Evolutionary conservation across 2,888 invertebrate species (phyloP).

Genomic region (Helleia helle): DNA sequence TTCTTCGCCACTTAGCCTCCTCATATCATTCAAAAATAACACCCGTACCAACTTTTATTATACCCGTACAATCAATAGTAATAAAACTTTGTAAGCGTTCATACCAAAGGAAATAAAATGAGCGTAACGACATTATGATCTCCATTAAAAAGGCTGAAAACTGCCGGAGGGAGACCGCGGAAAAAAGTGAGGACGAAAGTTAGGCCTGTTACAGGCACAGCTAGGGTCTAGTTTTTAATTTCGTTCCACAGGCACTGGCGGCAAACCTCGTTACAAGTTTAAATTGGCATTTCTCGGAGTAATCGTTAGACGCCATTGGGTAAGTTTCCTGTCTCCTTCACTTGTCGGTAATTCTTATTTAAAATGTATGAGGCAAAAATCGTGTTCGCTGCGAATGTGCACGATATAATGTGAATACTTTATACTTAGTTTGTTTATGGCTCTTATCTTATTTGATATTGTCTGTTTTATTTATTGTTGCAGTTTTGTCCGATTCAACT

Average conservation of each 20-base stretch:
- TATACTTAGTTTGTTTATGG: too few species aligned
- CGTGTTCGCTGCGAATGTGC: conserved; percentile 10
- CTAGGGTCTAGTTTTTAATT: conserved; percentile 51
- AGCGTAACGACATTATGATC: conserved; percentile 10
- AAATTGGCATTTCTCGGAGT: conserved; percentile 71
- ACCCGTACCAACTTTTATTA: too few species aligned
- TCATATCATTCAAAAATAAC: too few species aligned
- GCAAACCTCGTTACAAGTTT: conserved; percentile 72
- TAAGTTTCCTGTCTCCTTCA: conserved; percentile 53
- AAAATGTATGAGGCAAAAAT: conserved; percentile 51
- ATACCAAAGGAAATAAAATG: conserved; percentile 3
- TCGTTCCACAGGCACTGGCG: conserved; percentile 64
- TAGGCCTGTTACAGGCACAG: conserved; percentile 57
- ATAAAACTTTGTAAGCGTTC: conserved; percentile 6
- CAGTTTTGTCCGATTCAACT: too few species aligned
- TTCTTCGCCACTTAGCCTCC: too few species aligned
- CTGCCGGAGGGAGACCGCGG: conserved; percentile 40
- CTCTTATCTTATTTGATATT: too few species aligned
- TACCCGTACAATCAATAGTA: neutral
- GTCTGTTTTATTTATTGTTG: too few species aligned
- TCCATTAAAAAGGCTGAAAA: conserved; percentile 37
- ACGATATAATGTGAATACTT: neutral
- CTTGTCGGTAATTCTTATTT: conserved; percentile 58
- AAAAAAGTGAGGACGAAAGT: conserved; percentile 63
- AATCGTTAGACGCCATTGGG: conserved; percentile 60